Base-by-base conservation (phyloP, 2,888 invertebrate genomes). In the Elegia similella region DNA sequence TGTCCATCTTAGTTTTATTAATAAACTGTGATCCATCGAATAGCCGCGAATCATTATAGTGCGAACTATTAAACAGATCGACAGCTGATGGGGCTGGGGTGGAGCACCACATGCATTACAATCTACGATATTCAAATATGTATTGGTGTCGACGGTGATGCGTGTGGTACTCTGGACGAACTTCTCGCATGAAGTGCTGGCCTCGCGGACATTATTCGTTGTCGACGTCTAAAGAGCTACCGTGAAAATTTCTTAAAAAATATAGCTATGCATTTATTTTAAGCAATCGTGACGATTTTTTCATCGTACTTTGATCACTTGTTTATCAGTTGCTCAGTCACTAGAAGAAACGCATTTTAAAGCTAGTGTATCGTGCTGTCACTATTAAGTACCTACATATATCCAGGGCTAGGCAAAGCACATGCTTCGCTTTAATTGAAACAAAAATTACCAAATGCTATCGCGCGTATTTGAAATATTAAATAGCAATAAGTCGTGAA, bases 1-100 rank as follows among this genome's bases (percentile, higher is more conserved):
- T 87, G 78, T 86, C 83, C 86, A 89, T 89, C 88, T 84, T 88
- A 85, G 69, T 64, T 64, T 70, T 76, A 78, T 62, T 64, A 65
- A 62, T 55, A 65, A 68, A 76, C 79, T 78, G 80, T 67, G 84
- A 88, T 78, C 76, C 67, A 73, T 72, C 64, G 59, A 81, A 79
- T 69, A 79, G 73, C 68, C 68, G 76, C 77, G 64, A 62, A 63
- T 56, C 56, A 52, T 59, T 68, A n/a, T n/a, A n/a, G 32, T 73
- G 74, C 68, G 58, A 48, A 62, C 69, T 73, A 75, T 80, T 80
- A 66, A 73, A 78, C 63, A 72, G 75, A 78, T 86, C 83, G 65
- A 55, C 78, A 82, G 81, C 80, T 63, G 67, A 60, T 34, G 43
- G 66, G 59, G 74, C 75, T 84, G 83, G 81, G 63, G 58, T 61